Evolutionary conservation across 2,888 invertebrate genomes (phyloP).

Genomic region (Sepioteuthis lessoniana): DNA sequence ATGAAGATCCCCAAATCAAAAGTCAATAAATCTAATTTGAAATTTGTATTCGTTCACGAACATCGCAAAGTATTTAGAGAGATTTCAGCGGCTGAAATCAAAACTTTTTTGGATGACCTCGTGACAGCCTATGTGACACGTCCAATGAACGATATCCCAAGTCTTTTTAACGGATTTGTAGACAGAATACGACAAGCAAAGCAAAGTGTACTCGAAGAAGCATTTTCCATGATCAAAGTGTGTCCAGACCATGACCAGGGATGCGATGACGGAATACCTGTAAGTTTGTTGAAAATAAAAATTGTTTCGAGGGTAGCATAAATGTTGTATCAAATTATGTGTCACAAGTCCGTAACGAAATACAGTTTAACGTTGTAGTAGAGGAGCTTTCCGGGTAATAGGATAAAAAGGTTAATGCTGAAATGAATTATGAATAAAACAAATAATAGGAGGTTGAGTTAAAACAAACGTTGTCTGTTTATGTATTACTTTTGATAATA

Average conservation of each 20-base stretch:
- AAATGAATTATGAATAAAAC: no score
- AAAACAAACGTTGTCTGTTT: no score
- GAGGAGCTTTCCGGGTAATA: no score
- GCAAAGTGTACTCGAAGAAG: not conserved
- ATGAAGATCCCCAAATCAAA: constrained; percentile 45
- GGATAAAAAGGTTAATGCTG: no score
- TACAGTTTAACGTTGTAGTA: no score
- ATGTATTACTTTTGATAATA: no score
- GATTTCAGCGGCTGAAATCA: not conserved
- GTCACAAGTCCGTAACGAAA: no score
- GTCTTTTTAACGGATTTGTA: not conserved
- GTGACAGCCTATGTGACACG: not conserved
- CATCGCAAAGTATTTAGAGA: not conserved
- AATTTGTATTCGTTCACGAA: not conserved
- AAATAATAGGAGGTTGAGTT: no score
- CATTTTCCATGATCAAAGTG: not conserved
- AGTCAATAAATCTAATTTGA: not conserved
- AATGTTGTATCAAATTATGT: no score
- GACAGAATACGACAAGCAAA: not conserved
- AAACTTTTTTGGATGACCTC: not conserved
- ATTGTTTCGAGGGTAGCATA: no score
- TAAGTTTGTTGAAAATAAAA: not conserved
- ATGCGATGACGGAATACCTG: not conserved
- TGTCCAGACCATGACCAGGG: not conserved
- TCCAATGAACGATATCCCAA: not conserved